A percentile compares a stretch with the other conserved stretches of the same genome.
Evolutionary conservation across 2,797 vertebrate species (phyloP).

Genomic region (Eurystomus glaucurus): DNA sequence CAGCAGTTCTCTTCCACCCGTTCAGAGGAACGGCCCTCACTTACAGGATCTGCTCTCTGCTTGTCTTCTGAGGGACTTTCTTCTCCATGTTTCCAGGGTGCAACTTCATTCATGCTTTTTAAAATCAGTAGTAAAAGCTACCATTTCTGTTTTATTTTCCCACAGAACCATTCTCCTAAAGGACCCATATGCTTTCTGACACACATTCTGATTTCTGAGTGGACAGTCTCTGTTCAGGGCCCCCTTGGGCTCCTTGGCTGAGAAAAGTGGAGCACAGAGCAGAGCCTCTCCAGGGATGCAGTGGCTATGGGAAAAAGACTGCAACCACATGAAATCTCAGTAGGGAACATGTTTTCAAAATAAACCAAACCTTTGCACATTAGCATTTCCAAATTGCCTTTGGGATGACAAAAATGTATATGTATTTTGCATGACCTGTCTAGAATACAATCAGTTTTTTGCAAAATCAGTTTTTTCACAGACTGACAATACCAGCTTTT

Average conservation of each 20-base stretch:
- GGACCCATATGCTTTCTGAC: neutral
- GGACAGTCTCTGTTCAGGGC: neutral
- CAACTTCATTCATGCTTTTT: neutral
- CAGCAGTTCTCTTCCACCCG: fast-evolving
- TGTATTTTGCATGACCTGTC: neutral
- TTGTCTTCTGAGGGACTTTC: neutral
- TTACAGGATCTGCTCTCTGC: neutral
- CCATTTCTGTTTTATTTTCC: neutral
- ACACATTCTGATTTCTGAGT: neutral
- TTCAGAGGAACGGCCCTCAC: neutral
- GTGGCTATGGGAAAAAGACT: neutral
- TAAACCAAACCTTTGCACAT: neutral
- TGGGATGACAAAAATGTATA: neutral
- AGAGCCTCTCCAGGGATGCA: neutral
- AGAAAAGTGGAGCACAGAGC: neutral
- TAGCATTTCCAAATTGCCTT: neutral
- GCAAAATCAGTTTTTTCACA: neutral
- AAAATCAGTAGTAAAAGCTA: neutral
- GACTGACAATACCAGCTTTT: neutral
- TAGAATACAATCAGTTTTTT: neutral
- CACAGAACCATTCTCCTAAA: neutral
- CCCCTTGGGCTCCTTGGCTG: neutral
- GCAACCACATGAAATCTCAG: neutral
- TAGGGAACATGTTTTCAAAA: neutral
- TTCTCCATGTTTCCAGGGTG: neutral